These are phyloP conservation scores for Zoanthus sansibaricus DNA, from an alignment of 92 coral and sea anemone genomes.

Conservation along the genomic window DNA sequence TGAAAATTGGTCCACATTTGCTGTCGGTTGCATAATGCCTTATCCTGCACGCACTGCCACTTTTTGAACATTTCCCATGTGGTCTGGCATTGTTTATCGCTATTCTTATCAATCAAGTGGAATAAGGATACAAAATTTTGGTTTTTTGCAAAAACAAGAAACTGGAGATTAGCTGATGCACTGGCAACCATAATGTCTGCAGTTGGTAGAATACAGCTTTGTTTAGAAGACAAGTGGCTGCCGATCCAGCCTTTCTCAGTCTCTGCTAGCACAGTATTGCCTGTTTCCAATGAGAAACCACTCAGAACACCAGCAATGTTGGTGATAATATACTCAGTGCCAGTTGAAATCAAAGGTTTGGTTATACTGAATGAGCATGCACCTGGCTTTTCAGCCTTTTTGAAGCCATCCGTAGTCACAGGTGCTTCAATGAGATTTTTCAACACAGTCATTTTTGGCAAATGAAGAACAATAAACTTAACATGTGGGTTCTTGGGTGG, in stretches of 20 bases:
- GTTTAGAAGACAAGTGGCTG: conserved; percentile 67
- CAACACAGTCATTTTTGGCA: conserved; percentile 59
- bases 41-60: conserved; percentile 7
- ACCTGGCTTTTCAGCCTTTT: conserved; percentile 36
- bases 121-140: conserved; percentile 63
- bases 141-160: conserved; percentile 64
- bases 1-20: conserved; percentile 48
- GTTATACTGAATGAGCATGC: conserved; percentile 74
- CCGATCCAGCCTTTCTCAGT: conserved; percentile 75
- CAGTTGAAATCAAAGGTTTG: conserved; percentile 69
- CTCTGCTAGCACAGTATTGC: conserved; percentile 74
- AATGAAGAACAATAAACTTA: conserved; percentile 62
- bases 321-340: conserved; percentile 73
- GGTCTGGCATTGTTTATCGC: conserved; percentile 22
- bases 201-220: conserved; percentile 60
- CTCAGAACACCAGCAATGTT: conserved; percentile 65
- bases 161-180: conserved; percentile 50
- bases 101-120: conserved; percentile 70
- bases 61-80: conserved; percentile 71
- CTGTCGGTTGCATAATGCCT: conserved; percentile 10
- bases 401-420: conserved; percentile 50
- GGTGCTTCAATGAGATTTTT: conserved; percentile 60
- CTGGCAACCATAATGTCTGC: conserved; percentile 74
- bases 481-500: conserved; percentile 70
- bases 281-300: conserved; percentile 84